Evolutionary conservation across 2,797 vertebrate genomes (phyloP).

Genomic region (Pangasius djambal): DNA sequence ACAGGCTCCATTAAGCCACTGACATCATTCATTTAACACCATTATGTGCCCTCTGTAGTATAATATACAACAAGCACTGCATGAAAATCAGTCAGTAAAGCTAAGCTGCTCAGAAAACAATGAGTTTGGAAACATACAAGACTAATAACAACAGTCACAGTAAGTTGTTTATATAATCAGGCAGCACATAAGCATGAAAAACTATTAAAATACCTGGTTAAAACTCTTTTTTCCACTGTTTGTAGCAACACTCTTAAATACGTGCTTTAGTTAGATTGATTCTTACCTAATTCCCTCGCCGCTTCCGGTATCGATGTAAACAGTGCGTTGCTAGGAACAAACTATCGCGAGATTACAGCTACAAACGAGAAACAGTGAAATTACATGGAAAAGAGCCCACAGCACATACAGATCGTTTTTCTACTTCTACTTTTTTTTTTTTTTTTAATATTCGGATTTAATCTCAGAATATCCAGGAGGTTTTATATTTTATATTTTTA

Average conservation of each 20-base stretch:
- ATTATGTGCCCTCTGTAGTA: not conserved
- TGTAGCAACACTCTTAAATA: not conserved
- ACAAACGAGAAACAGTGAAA: not conserved
- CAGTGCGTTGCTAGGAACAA: constrained; percentile 67
- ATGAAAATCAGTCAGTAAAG: not conserved
- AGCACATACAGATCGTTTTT: not conserved
- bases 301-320: constrained; percentile 63
- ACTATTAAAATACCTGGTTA: too few species aligned
- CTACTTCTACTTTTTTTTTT: not conserved
- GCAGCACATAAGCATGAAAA: not conserved
- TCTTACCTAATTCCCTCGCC: constrained; percentile 17
- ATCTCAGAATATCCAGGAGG: not conserved
- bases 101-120: not conserved
- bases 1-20: constrained; percentile 58
- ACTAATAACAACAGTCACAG: not conserved
- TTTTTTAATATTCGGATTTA: not conserved
- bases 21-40: not conserved
- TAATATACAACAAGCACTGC: not conserved
- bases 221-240: not conserved
- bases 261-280: not conserved
- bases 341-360: constrained; percentile 64
- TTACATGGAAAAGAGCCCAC: too few species aligned
- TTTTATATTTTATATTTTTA: not conserved
- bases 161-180: not conserved
- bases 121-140: not conserved